A percentile compares a stretch with the other conserved stretches of the same genome.
Conservation (phyloP, 1,140 invertebrate species). For the Lysiphlebus fabarum region DNA sequence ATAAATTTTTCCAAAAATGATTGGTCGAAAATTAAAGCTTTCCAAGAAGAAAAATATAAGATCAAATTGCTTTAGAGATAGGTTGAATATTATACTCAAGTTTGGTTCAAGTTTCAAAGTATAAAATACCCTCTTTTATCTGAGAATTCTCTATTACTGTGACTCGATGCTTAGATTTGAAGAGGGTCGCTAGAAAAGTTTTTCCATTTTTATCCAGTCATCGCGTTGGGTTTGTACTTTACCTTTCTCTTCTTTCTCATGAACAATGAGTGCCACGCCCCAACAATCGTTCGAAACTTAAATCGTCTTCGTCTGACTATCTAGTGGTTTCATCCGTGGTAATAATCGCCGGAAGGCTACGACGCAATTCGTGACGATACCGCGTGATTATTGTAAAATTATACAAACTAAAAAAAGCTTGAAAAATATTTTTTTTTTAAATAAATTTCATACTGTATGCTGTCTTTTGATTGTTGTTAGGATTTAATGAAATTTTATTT, state of each 20-base stretch:
- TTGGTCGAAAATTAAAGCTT: not conserved
- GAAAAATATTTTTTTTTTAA: not conserved
- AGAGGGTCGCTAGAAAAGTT: slow-evolving; percentile 44
- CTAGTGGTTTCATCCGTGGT: slow-evolving; percentile 43
- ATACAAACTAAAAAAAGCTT: slow-evolving; percentile 6
- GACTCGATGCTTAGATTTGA: slow-evolving; percentile 28
- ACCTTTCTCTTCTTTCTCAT: slow-evolving; percentile 16
- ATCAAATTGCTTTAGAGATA: not conserved
- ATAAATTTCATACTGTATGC: too few species aligned
- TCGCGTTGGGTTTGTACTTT: slow-evolving; percentile 9
- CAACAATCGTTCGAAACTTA: slow-evolving; percentile 35
- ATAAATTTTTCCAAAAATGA: too few species aligned
- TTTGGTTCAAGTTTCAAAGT: slow-evolving; percentile 10
- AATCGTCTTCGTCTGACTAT: slow-evolving; percentile 42
- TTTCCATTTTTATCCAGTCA: slow-evolving; percentile 47
- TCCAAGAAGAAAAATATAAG: not conserved
- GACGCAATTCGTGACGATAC: slow-evolving; percentile 23
- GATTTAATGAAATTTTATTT: too few species aligned
- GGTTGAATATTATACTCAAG: slow-evolving; percentile 13
- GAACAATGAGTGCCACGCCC: slow-evolving; percentile 9
- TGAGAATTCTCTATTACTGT: slow-evolving; percentile 40
- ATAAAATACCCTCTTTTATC: slow-evolving; percentile 52
- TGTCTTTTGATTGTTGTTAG: too few species aligned
- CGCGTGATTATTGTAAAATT: slow-evolving; percentile 1
- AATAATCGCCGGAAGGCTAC: slow-evolving; percentile 43